Base-by-base conservation (phyloP, 1,140 invertebrate species). In the Bombus picipes region DNA sequence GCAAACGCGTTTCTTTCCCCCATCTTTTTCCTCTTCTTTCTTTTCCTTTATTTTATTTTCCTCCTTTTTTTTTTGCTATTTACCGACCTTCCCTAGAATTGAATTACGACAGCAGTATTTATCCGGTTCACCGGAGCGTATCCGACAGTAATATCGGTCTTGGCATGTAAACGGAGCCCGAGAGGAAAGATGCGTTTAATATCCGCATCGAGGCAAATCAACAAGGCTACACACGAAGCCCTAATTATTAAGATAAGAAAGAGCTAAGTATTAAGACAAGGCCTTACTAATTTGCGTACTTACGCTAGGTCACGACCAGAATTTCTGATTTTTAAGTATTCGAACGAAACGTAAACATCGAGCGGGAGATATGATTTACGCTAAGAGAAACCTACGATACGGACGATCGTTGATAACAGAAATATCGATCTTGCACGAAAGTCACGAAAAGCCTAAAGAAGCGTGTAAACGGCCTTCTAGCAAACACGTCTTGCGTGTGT, bases 51-150 rank as follows among this genome's bases (percentile, higher is more conserved):
- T n/a, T 32, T 65, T 15, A 3, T 47, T 28, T 34, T 2, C 5
- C 25, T 13, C 32, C n/a, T 34, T 72, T 25, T 53, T 53, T 62
- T 12, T 41, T 22, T 71, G n/a, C 37, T 79, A 59, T 85, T 85
- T 71, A 41, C 74, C 39, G 71, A 85, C 74, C 87, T 86, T 89
- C 72, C 74, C 10, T 39, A 57, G 87, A 90, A 86, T 82, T 66
- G 80, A 90, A 89, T 90, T 90, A 88, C 82, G 80, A 83, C 76
- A 83, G 47, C 28, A 37, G 80, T 78, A 76, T 89, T 91, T 91
- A 91, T 91, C 70, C 89, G 90, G 90, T 91, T 83, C 90, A 86
- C 66, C 86, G 88, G 88, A 91, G 90, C 90, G 82, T 79, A 79
- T 83, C 73, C 83, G 86, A 78, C 83, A 39, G 83, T 53, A 90